These are phyloP conservation scores for Isichthys henryi DNA, from an alignment of 2,113 vertebrate species.

Conservation along the genomic window DNA sequence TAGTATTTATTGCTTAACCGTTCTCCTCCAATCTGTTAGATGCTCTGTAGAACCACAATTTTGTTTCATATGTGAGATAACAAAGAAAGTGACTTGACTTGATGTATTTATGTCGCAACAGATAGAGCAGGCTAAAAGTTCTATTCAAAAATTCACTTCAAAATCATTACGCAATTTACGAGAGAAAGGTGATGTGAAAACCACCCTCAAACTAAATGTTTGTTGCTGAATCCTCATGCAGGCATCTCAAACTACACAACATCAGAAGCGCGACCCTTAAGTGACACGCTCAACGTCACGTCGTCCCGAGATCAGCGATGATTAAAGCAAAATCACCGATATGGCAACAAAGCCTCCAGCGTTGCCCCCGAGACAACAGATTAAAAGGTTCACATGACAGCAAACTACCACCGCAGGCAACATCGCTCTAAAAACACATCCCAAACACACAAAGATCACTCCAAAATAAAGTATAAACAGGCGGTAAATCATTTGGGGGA, in stretches of 20 bases:
- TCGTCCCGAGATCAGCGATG: background rate
- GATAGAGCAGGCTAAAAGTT: background rate
- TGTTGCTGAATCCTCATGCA: background rate
- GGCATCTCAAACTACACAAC: background rate
- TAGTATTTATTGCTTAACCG: background rate
- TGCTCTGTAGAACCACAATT: background rate
- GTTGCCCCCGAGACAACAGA: background rate
- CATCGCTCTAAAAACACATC: background rate
- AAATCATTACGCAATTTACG: background rate
- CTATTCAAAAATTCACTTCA: background rate
- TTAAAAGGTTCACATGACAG: background rate
- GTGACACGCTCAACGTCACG: background rate
- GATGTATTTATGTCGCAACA: background rate
- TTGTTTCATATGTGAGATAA: background rate
- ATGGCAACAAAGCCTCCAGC: background rate
- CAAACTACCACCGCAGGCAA: background rate
- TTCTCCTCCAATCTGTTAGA: background rate
- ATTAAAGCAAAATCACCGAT: background rate
- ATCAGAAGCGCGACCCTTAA: background rate
- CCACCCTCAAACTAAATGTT: background rate
- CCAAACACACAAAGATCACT: background rate
- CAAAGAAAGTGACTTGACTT: background rate
- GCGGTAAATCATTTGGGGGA: background rate
- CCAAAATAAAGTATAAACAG: background rate
- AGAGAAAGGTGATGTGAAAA: background rate